Evolutionary conservation across 2,888 invertebrate species (phyloP).

Genomic region (Endomychus coccineus): DNA sequence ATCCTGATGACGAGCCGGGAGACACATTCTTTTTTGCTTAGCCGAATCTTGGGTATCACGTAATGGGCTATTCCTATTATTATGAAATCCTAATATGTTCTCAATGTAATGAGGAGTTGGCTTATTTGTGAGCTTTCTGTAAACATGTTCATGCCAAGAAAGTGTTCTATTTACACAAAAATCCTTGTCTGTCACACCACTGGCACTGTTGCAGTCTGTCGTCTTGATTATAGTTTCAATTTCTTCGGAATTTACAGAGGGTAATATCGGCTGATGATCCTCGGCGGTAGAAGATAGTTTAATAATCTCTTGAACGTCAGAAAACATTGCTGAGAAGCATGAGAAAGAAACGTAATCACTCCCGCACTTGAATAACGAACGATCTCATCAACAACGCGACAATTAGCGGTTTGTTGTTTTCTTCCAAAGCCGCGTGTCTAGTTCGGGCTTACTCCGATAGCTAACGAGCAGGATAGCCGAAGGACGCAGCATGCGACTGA

Average conservation of each 20-base stretch:
- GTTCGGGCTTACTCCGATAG: slow-evolving; percentile 10
- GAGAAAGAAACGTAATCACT: slow-evolving; percentile 4
- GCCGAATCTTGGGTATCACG: slow-evolving; percentile 10
- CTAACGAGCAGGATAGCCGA: slow-evolving; percentile 5
- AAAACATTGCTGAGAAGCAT: slow-evolving; percentile 12
- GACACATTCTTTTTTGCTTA: slow-evolving; percentile 11
- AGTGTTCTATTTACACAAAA: slow-evolving; percentile 18
- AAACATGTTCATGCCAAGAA: slow-evolving; percentile 86
- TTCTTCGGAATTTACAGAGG: too few species aligned
- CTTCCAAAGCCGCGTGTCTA: slow-evolving; percentile 12
- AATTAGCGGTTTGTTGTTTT: slow-evolving; percentile 10
- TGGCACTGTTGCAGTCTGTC: slow-evolving; percentile 10
- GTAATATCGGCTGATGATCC: too few species aligned
- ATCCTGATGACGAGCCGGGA: slow-evolving; percentile 19
- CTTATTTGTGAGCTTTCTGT: slow-evolving; percentile 69
- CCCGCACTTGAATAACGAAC: slow-evolving; percentile 8
- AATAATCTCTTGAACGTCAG: slow-evolving; percentile 10
- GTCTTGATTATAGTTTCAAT: too few species aligned
- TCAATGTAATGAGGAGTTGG: slow-evolving; percentile 85
- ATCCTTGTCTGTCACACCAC: slow-evolving; percentile 8
- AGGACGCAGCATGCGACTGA: background rate
- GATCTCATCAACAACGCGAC: background rate
- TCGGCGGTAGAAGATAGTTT: slow-evolving; percentile 9
- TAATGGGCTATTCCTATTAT: slow-evolving; percentile 4
- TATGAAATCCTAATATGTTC: slow-evolving; percentile 65